Base-by-base conservation (phyloP, 2,113 vertebrate genomes). In the Ophthalmotilapia sp. region DNA sequence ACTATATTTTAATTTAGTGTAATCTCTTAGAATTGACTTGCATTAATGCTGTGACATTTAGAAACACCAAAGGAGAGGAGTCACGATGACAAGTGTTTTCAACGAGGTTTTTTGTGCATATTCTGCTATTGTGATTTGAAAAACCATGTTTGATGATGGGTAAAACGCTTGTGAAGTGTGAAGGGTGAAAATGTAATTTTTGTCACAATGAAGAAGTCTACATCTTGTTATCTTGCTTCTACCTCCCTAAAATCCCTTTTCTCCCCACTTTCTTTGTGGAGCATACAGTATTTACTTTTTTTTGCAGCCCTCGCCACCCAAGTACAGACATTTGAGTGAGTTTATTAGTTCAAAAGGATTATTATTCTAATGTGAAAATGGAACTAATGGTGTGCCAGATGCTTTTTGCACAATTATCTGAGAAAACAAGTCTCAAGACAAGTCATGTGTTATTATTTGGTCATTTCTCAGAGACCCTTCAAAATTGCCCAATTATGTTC, bases 401-500 rank as follows among this genome's bases (percentile, higher is more conserved):
- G 94, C 95, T 95, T 96, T 96, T 95, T 93, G 91, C 94, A 96
- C 96, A 96, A 97, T 97, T 96, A 96, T 95, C 95, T 94, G 93
- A 93, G 94, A 96, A 97, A 97, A 97, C 96, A 97, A 95, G 93
- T 92, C 94, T 95, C 88, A 92, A 96, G 95, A 95, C 95, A 96
- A 95, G 96, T 95, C 96, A 94, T 94, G 93, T 96, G 96, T 96
- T 96, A 96, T 96, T 97, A 96, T 97, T 96, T 96, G 96, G 95
- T 95, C 95, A 95, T 94, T 96, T 95, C 87, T 96, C 94, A 93
- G 93, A 95, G 95, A 95, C 95, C 95, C 94, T 94, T 96, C 97
- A 96, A 97, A 98, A 98, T 98, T 98, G 97, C 97, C 96, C 97
- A 98, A 98, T 99, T 98, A 98, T 97, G 97, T 96, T 97, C 97